A percentile compares a stretch with the other conserved stretches of the same genome.
phyloP scores from a whole-genome alignment of 2,113 vertebrate species.

The Aix galericulata region DNA sequence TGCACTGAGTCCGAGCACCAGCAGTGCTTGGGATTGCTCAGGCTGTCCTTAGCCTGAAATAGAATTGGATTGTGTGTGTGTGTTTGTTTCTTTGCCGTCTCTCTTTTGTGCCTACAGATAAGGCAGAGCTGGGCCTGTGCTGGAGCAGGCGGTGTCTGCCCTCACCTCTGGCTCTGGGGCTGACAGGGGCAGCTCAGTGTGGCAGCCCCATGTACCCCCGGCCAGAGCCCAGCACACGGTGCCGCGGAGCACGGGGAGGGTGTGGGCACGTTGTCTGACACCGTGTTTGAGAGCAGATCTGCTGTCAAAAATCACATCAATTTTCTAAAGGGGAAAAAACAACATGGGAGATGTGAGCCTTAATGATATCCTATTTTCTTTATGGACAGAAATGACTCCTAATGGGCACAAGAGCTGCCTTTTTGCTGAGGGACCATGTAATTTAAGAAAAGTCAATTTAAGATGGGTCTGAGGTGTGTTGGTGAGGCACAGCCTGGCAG shows the following conservation, averaged over 20 bases:
- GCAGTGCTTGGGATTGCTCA: background rate
- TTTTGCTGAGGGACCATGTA: background rate
- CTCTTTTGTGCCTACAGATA: background rate
- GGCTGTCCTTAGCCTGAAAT: background rate
- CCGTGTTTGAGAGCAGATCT: background rate
- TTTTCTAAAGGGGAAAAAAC: background rate
- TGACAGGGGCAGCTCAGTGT: background rate
- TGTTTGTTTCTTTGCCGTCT: background rate
- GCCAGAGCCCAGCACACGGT: background rate
- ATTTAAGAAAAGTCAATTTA: background rate
- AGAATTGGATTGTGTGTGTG: background rate
- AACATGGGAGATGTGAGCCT: background rate
- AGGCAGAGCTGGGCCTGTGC: background rate
- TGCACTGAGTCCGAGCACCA: no score
- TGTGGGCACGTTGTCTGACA: background rate
- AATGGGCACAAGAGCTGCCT: no score
- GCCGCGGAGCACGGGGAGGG: background rate
- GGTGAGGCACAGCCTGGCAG: accelerated
- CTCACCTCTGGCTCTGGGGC: no score
- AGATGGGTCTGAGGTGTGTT: background rate
- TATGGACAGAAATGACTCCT: background rate
- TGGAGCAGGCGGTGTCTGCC: background rate
- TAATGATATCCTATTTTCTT: background rate
- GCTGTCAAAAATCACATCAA: background rate
- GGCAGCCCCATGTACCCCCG: background rate